Base-by-base conservation (phyloP, 2,113 vertebrate genomes). In the Copsychus sechellarum region DNA sequence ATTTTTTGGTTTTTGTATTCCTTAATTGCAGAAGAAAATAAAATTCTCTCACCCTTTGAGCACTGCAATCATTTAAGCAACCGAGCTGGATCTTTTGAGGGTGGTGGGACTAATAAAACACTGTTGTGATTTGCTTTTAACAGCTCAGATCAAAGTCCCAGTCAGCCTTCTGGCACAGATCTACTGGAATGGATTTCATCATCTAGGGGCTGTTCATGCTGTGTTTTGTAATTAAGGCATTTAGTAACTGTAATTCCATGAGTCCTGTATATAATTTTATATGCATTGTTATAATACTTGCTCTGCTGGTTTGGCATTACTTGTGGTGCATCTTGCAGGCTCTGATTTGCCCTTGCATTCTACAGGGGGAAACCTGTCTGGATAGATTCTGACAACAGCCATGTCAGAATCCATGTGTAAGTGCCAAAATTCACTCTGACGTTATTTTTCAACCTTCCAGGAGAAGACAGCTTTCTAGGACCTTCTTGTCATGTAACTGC, bases 201-300 rank as follows among this genome's bases (percentile, higher is more conserved):
- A 73, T 77, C 62, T 36, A 43, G 25, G 25, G 57, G 7, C 12
- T 83, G 58, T 81, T 91, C 54, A 25, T 42, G 53, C 61, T 76
- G n/a, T 61, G 45, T 90, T 96, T 93, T 38, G n/a, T 86, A 94
- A 82, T 93, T 61, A 73, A 77, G 58, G 45, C 58, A 56, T 87
- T 94, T 86, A 72, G 47, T 65, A 79, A 69, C 24, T 67, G 9
- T 62, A 90, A 69, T 78, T 82, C 66, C 69, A 20, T 65, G 58
- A 86, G 15, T 77, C 34, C 45, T 83, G 54, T 73, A 14, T 70
- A 31, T 61, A 34, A 86, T 80, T 90, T 73, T 42, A 65, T 0
- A 0, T 50, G 33, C 1, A 1, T 54, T 65, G 33, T 76, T 94
- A 28, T 17, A 72, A 38, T 51, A 40, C 15, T 79, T 86, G 47